phyloP scores from a whole-genome alignment of 2,797 vertebrate species.

The Clarias laeviceps region DNA sequence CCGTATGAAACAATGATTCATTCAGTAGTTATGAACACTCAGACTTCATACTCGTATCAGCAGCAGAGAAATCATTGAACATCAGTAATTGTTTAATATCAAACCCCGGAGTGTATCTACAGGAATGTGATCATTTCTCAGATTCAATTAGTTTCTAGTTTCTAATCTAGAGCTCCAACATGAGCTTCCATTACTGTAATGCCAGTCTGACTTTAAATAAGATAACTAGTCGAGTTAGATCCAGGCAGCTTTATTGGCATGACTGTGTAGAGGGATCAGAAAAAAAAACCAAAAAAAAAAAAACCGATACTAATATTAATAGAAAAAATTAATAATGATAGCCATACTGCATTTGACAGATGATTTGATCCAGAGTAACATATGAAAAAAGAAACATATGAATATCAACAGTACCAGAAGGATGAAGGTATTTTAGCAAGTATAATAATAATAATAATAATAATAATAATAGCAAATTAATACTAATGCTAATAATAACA shows the following conservation, averaged over 20 bases:
- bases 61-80: neutral
- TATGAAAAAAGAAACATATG: too few species aligned
- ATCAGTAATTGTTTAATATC: neutral
- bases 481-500: neutral
- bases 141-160: neutral
- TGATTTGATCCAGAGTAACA: too few species aligned
- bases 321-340: neutral
- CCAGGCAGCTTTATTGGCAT: too few species aligned
- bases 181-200: neutral
- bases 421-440: neutral
- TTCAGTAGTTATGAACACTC: conserved; percentile 14
- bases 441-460: neutral
- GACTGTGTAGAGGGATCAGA: neutral
- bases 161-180: neutral
- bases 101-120: neutral
- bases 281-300: neutral
- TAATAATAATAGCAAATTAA: neutral
- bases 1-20: conserved; percentile 34
- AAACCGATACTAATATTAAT: neutral
- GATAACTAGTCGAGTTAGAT: neutral
- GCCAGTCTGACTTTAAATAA: neutral
- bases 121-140: neutral
- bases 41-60: conserved; percentile 30
- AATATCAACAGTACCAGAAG: too few species aligned
- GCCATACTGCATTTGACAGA: too few species aligned